Evolutionary conservation across 1,140 invertebrate genomes (phyloP), one percentile per base, ranked within the genome.

Genomic region (Trigoniulus corallinus): DNA sequence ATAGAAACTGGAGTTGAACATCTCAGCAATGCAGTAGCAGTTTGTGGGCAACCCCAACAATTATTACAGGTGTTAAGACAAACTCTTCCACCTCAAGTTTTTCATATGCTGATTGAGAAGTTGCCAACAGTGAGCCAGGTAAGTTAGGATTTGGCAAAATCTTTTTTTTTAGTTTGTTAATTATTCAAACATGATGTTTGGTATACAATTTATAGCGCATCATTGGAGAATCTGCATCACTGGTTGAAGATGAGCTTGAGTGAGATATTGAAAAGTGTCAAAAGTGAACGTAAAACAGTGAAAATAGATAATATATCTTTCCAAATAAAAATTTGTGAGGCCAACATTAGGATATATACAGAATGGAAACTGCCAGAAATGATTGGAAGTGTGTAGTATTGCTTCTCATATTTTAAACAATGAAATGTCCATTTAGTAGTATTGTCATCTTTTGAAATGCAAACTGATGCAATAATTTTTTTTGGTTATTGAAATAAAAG

Each of bases 1-100:
- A 64, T 92, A 52, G 88, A 93, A 54, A 79, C 75, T 41, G 93
- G 88, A 49, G 82, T 96, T 23, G 89, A 96, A 64, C 93, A 97
- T 69, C 75, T 98, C 52, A 82, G 83, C 24, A 89, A 91, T 66
- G 93, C 93, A 21, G 82, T 97, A 23, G 83, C 88, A n/a, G 84
- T 97, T 1, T 97, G 93, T 67, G 87, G 88, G 21, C 89, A 96
- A 64, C 88, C 91, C 0, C 80, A 88, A 57, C 87, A 95, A 61
- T 69, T 97, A 13, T 71, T 98, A n/a, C 80, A 88, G 67, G 80
- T 91, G 48, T 70, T 96, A n/a, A 85, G 93, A 67, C 87, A 92
- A 67, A 93, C 89, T 48, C 72, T 97, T 61, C 88, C 92, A 53
- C 83, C 88, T 27, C 81, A 86, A 63, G 81, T 92, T 59, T 96